A percentile compares a stretch with the other conserved stretches of the same genome.
Conservation (phyloP, 2,888 invertebrate species). For the Matsumyia berberina region DNA sequence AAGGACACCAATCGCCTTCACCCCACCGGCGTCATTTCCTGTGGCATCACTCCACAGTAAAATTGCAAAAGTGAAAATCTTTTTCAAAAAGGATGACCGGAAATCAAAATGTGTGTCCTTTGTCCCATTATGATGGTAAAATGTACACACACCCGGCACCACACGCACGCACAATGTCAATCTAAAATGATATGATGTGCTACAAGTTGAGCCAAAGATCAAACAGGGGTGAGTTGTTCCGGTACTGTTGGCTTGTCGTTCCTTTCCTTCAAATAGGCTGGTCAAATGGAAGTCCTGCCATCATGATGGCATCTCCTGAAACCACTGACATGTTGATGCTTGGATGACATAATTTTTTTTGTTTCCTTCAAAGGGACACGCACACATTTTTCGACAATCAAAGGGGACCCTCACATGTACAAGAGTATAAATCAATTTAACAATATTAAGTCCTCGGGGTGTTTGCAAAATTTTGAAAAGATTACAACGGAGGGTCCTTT, state of each 20-base stretch:
- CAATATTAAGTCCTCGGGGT: slow-evolving; percentile 72
- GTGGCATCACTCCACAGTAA: slow-evolving; percentile 31
- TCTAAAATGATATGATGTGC: slow-evolving; percentile 49
- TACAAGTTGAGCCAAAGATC: slow-evolving; percentile 70
- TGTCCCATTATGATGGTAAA: slow-evolving; percentile 37
- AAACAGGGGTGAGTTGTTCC: slow-evolving; percentile 41
- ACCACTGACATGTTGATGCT: slow-evolving; percentile 70
- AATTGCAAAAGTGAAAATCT: slow-evolving; percentile 39
- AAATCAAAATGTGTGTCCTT: slow-evolving; percentile 67
- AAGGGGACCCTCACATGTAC: slow-evolving; percentile 27
- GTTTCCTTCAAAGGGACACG: slow-evolving; percentile 36
- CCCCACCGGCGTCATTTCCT: not conserved
- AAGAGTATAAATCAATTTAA: slow-evolving; percentile 67
- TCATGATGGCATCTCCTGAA: slow-evolving; percentile 46
- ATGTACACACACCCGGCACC: slow-evolving; percentile 33
- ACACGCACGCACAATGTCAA: slow-evolving; percentile 63
- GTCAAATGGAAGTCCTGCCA: slow-evolving; percentile 53
- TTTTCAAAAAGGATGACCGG: slow-evolving; percentile 58
- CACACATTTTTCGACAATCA: slow-evolving; percentile 53
- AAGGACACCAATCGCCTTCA: slow-evolving; percentile 9
- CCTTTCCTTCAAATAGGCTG: slow-evolving; percentile 32
- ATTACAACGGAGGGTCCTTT: slow-evolving; percentile 60
- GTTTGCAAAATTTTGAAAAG: slow-evolving; percentile 65
- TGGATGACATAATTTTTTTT: slow-evolving; percentile 65
- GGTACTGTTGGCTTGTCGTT: slow-evolving; percentile 34